Evolutionary conservation across 2,888 invertebrate species (phyloP), one percentile per base, ranked within the genome.

Genomic region (Lycaena phlaeas): DNA sequence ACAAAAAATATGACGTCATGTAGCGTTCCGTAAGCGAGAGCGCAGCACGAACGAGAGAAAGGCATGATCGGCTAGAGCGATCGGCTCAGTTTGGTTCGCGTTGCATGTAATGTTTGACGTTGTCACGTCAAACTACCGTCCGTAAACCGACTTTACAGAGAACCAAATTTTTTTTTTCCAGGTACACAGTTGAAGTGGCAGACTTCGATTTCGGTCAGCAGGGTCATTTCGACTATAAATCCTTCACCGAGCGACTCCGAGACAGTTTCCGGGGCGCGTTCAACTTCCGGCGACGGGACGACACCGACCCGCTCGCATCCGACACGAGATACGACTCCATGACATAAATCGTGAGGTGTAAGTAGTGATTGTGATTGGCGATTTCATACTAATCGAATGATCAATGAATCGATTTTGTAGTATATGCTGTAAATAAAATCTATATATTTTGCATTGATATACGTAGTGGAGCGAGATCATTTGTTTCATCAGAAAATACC

Each of bases 121-220:
- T n/a, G n/a, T n/a, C n/a, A n/a, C n/a, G n/a, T n/a, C n/a, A n/a
- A n/a, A n/a, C n/a, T n/a, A n/a, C n/a, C n/a, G n/a, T n/a, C n/a
- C n/a, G n/a, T n/a, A n/a, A n/a, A n/a, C n/a, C n/a, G n/a, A n/a
- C n/a, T n/a, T n/a, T n/a, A n/a, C n/a, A n/a, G n/a, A n/a, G n/a
- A n/a, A n/a, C n/a, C n/a, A n/a, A n/a, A 3, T 22, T 22, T 22
- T 22, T 22, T 25, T 43, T 10, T 27, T 38, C 14, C 68, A 92
- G 92, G 51, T 91, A 91, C 58, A 90, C 89, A 2, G 88, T 96
- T 31, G 96, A 96, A 85, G 95, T 95, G 9, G 95, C 96, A 0
- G 93, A 96, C 69, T 96, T 96, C 61, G 94, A 96, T 68, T 96
- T 96, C 64, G 94, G 94, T 0, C 92, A 91, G 57, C 88, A 89